Evolutionary conservation across 1,140 invertebrate genomes (phyloP).

Genomic region (Euschistus heros): DNA sequence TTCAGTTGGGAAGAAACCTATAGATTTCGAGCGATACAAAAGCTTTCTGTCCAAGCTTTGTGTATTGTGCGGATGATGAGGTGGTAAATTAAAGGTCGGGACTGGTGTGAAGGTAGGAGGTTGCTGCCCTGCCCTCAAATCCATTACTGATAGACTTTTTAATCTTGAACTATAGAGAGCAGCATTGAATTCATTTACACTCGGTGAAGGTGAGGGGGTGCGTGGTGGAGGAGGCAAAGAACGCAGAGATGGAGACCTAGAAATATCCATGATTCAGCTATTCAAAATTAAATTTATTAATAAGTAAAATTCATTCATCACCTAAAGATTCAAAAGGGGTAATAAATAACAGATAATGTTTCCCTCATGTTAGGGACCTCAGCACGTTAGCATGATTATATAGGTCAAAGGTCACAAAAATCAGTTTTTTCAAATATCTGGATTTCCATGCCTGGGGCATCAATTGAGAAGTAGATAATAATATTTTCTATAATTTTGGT

Average conservation of each 20-base stretch:
- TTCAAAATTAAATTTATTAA: too few relatives aligned
- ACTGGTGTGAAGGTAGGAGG: neutral
- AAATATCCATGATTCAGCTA: neutral
- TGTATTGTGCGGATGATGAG: neutral
- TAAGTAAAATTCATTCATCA: too few relatives aligned
- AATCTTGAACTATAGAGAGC: neutral
- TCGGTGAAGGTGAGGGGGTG: neutral
- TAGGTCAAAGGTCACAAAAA: too few relatives aligned
- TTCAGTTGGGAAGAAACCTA: constrained; percentile 3
- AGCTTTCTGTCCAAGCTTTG: constrained; percentile 3
- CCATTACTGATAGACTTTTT: neutral
- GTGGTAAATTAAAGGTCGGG: neutral
- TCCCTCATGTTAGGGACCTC: too few relatives aligned
- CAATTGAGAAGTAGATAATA: too few relatives aligned
- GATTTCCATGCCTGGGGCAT: too few relatives aligned
- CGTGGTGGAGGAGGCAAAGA: constrained; percentile 5
- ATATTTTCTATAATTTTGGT: too few relatives aligned
- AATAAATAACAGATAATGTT: too few relatives aligned
- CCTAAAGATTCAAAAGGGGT: too few relatives aligned
- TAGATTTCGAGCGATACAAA: neutral
- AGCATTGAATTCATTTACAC: constrained; percentile 2
- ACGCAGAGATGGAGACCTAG: neutral
- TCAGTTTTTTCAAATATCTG: too few relatives aligned
- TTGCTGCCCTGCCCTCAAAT: neutral
- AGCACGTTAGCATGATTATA: too few relatives aligned